phyloP scores from a whole-genome alignment of 2,888 invertebrate species.

The Cactoblastis cactorum region DNA sequence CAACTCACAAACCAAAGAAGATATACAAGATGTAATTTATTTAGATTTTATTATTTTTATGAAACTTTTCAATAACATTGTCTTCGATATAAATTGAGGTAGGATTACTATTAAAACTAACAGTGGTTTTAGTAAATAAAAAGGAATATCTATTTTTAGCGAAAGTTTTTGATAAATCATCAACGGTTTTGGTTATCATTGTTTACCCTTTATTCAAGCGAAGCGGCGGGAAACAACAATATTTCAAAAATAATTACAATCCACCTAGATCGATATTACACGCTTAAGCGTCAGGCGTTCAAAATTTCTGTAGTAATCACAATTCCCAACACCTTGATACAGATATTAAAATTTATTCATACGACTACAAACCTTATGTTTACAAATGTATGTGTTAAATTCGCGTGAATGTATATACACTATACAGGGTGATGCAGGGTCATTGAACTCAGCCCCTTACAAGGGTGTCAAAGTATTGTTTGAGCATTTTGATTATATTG shows the following conservation, averaged over 20 bases:
- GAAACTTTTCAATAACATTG: too few relatives aligned
- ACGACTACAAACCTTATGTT: background rate
- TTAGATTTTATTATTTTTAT: too few relatives aligned
- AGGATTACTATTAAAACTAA: too few relatives aligned
- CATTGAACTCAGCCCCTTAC: constrained; percentile 15
- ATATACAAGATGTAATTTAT: too few relatives aligned
- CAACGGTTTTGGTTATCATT: background rate
- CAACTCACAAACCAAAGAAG: too few relatives aligned
- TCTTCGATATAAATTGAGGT: too few relatives aligned
- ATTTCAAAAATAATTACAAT: constrained; percentile 4
- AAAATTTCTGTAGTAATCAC: constrained; percentile 8
- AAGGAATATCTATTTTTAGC: too few relatives aligned
- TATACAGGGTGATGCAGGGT: constrained; percentile 6
- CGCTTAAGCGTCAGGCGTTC: constrained; percentile 5
- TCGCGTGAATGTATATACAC: background rate
- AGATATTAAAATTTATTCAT: background rate
- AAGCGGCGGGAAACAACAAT: background rate
- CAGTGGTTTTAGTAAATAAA: too few relatives aligned
- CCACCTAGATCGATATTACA: constrained; percentile 2
- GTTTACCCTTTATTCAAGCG: background rate
- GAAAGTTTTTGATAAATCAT: background rate
- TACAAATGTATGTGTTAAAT: background rate
- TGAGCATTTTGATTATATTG: constrained; percentile 19
- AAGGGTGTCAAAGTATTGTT: constrained; percentile 23
- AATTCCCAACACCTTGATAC: constrained; percentile 10